Base-by-base conservation (phyloP, 2,888 invertebrate species). In the Sturmia bella region DNA sequence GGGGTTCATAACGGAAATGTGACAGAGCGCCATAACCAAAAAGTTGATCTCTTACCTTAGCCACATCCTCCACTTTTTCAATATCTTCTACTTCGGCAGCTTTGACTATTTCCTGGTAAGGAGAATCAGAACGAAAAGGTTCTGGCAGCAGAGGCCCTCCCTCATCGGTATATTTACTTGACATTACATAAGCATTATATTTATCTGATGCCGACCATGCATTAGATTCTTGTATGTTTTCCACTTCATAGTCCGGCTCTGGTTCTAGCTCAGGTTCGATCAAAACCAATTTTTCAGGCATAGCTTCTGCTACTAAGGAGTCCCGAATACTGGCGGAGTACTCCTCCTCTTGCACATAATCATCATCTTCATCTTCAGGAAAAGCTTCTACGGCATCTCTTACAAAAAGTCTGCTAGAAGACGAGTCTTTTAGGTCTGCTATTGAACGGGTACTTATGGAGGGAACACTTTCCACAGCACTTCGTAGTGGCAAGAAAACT, bases 401-500 rank as follows among this genome's bases (percentile, higher is more conserved):
- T 1, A 90, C 86, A 79, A 91, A 91, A 9, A 86, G 85, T 3
- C 89, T 87, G 21, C 83, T 15, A 0, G 84, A 84, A 5, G 83
- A 78, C 1, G 86, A 79, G 21, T 86, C 85, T 1, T 83, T 79
- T 11, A 88, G 66, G 39, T 86, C 81, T 0, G 84, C 84, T 2
- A 84, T 68, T 12, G 78, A 85, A 9, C 81, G 78, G n/a, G 85
- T 63, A 83, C 83, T 86, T 3, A 89, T 83, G 13, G 87, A 86
- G 9, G 95, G 95, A 75, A 94, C 91, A 86, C 93, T 95, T 90
- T 96, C 96, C 2, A 96, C 95, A 1, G 96, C 96, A 59, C 94
- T 92, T 78, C 96, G 92, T 77, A 96, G 91, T 0, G 96, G 96
- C 63, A 94, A 87, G 78, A 90, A 90, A 2, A 87, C 80, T 5